Percentiles rank a stretch among this genome's conserved stretches.
Evolutionary conservation across 2,113 vertebrate species (phyloP).

Genomic region (Lipotes vexillifer): DNA sequence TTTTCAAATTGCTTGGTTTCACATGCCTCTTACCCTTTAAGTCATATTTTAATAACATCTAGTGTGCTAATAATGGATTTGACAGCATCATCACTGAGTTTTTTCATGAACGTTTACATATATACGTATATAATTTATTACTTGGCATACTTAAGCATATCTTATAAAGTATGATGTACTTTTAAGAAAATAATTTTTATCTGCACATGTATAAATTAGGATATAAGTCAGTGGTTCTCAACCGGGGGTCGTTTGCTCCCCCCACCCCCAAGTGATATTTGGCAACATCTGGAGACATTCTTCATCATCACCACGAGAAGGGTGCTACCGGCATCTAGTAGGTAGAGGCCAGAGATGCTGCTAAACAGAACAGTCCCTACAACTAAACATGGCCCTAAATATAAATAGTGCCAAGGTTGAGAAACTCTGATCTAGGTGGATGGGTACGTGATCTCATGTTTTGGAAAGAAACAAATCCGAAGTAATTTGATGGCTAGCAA

Average conservation of each 20-base stretch:
- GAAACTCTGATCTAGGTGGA: background rate
- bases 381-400: background rate
- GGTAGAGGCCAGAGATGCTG: background rate
- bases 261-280: background rate
- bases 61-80: background rate
- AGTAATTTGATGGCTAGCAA: background rate
- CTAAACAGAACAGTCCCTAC: background rate
- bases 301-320: background rate
- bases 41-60: background rate
- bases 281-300: background rate
- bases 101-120: background rate
- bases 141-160: background rate
- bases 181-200: background rate
- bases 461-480: background rate
- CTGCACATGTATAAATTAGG: background rate
- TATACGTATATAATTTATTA: background rate
- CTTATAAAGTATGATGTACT: background rate
- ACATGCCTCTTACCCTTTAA: background rate
- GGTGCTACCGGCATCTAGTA: background rate
- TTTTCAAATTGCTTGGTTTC: background rate
- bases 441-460: background rate
- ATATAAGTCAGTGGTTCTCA: background rate
- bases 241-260: background rate
- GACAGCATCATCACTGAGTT: background rate
- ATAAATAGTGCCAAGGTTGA: background rate